Percentiles rank a stretch among this genome's conserved stretches.
Evolutionary conservation across 2,797 vertebrate species (phyloP).

Genomic region (Psittacula echo): DNA sequence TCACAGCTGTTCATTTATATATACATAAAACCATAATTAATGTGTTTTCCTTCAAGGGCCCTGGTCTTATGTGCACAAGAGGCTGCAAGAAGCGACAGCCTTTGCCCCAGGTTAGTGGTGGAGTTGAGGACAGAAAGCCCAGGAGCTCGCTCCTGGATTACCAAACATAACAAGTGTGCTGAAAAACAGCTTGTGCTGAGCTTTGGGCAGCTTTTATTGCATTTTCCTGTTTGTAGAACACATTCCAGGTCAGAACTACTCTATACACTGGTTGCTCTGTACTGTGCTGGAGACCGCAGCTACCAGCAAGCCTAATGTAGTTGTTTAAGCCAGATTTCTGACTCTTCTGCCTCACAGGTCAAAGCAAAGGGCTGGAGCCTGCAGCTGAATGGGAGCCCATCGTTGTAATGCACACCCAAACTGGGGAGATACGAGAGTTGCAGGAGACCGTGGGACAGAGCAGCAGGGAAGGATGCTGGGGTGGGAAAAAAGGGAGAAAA

Average conservation of each 20-base stretch:
- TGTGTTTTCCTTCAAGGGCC: background rate
- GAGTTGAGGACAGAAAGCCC: background rate
- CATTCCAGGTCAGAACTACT: accelerated
- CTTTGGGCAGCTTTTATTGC: background rate
- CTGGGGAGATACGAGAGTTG: background rate
- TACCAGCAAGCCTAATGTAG: accelerated
- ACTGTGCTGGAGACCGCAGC: accelerated
- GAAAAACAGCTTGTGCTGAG: accelerated
- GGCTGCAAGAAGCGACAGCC: accelerated
- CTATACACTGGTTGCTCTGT: background rate
- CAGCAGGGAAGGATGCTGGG: too few species aligned
- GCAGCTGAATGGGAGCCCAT: background rate
- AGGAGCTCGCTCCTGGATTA: accelerated
- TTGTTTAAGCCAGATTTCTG: background rate
- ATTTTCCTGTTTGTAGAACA: background rate
- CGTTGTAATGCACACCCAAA: accelerated
- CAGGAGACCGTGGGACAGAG: background rate
- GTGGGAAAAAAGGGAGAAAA: background rate
- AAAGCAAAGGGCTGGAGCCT: accelerated
- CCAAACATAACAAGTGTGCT: accelerated
- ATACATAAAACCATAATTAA: background rate
- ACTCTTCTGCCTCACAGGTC: background rate
- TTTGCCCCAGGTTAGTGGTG: background rate
- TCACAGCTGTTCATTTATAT: accelerated
- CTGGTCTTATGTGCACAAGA: accelerated